phyloP scores from a whole-genome alignment of 2,113 vertebrate species.

The Pachyramphus minor region DNA sequence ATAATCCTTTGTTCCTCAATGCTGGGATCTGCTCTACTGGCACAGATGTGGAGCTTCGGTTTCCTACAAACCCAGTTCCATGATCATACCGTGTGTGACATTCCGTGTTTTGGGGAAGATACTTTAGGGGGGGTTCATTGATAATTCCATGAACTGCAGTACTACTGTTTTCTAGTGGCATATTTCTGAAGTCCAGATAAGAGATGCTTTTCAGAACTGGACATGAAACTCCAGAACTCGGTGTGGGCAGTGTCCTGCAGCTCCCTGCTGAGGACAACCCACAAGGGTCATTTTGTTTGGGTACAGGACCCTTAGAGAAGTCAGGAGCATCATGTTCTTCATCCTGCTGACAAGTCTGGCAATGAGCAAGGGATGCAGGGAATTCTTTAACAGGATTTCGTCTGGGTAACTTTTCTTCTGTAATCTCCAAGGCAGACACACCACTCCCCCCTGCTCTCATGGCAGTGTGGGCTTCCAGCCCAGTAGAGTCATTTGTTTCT shows the following conservation, averaged over 20 bases:
- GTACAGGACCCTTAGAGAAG: background rate
- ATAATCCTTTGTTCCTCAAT: background rate
- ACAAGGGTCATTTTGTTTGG: background rate
- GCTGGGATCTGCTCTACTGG: background rate
- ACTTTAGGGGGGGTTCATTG: background rate
- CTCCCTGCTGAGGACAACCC: background rate
- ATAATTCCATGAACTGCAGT: background rate
- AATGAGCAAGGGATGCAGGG: constrained; percentile 26
- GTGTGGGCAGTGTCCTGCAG: background rate
- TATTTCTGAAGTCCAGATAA: constrained; percentile 1
- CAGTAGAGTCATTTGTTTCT: constrained; percentile 11
- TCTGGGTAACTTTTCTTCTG: constrained; percentile 14
- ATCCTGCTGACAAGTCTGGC: constrained; percentile 3
- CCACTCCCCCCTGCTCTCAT: background rate
- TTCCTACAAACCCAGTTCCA: background rate
- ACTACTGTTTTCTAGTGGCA: background rate
- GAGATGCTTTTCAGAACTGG: background rate
- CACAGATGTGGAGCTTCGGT: background rate
- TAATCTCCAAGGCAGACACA: constrained; percentile 2
- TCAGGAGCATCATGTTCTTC: background rate
- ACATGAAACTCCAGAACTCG: background rate
- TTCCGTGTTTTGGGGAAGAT: background rate
- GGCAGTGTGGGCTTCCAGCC: constrained; percentile 11
- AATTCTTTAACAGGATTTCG: constrained; percentile 1
- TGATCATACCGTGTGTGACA: background rate